phyloP scores from a whole-genome alignment of 1,140 invertebrate species.

The Prorops nasuta region DNA sequence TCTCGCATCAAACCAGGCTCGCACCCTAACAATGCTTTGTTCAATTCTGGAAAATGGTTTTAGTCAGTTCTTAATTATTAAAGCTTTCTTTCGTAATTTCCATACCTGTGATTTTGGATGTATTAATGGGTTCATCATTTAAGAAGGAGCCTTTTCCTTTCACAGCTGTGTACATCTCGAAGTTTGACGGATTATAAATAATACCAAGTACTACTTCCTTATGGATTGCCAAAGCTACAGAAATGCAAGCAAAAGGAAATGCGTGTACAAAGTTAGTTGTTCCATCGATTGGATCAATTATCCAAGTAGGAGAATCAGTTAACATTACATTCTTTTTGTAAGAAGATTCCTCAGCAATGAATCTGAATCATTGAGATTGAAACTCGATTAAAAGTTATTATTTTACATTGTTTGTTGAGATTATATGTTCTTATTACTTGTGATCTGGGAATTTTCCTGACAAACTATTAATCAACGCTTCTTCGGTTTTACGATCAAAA shows the following conservation, averaged over 20 bases:
- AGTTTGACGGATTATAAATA: slow-evolving; percentile 73
- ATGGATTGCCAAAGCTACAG: slow-evolving; percentile 64
- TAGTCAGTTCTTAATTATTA: background rate
- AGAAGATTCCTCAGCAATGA: slow-evolving; percentile 80
- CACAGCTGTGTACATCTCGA: slow-evolving; percentile 72
- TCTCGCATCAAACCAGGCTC: slow-evolving; percentile 18
- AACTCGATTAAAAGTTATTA: background rate
- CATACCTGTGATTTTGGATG: slow-evolving; percentile 23
- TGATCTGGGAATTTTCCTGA: slow-evolving; percentile 69
- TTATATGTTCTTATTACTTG: slow-evolving; percentile 57
- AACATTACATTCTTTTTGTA: slow-evolving; percentile 59
- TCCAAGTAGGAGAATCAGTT: slow-evolving; percentile 86
- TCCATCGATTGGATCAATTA: slow-evolving; percentile 80
- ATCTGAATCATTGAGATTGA: slow-evolving; percentile 55
- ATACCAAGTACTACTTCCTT: slow-evolving; percentile 70
- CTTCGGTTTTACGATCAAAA: slow-evolving; percentile 76
- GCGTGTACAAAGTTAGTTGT: slow-evolving; percentile 72
- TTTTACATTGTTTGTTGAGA: background rate
- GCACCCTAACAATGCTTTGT: slow-evolving; percentile 25
- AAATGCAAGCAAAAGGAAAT: slow-evolving; percentile 65
- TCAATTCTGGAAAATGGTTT: slow-evolving; percentile 27
- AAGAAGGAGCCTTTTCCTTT: slow-evolving; percentile 74
- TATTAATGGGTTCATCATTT: slow-evolving; percentile 62
- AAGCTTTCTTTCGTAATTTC: background rate
- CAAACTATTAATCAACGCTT: slow-evolving; percentile 66